Evolutionary conservation across 2,797 vertebrate genomes (phyloP).

Genomic region (Alfaro cultratus): DNA sequence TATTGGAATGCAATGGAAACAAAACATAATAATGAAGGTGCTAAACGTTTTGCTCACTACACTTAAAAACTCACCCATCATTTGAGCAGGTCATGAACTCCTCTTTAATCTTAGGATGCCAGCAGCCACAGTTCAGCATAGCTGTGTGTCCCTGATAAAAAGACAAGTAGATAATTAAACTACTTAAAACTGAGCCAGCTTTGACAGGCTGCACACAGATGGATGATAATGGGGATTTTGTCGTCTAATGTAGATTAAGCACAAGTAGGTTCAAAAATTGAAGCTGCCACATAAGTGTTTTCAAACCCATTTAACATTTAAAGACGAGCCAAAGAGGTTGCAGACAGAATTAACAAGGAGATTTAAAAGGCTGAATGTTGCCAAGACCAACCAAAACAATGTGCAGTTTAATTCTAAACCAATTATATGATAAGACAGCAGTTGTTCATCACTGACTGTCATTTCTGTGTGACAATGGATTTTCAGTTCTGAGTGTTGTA

Average conservation of each 20-base stretch:
- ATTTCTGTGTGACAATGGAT: background rate
- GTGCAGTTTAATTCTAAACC: constrained; percentile 12
- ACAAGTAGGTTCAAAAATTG: background rate
- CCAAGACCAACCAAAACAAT: constrained; percentile 24
- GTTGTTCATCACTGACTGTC: constrained; percentile 6
- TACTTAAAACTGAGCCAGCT: constrained; percentile 3
- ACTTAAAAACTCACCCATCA: constrained; percentile 89
- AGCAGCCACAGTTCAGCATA: constrained; percentile 95
- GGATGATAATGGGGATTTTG: constrained; percentile 11
- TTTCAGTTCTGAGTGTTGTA: background rate
- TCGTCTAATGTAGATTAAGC: background rate
- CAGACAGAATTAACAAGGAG: background rate
- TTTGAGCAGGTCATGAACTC: constrained; percentile 99
- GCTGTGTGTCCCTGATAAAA: constrained; percentile 93
- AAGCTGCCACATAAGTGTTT: constrained; percentile 18
- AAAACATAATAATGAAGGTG: constrained; percentile 4
- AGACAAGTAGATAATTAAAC: constrained; percentile 19
- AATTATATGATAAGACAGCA: constrained; percentile 30
- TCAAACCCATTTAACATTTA: constrained; percentile 22
- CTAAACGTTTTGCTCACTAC: background rate
- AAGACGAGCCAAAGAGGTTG: constrained; percentile 2
- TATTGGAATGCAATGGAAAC: background rate
- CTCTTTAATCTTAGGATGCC: constrained; percentile 98
- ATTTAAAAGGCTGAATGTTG: constrained; percentile 3
- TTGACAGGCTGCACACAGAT: background rate